phyloP scores from a whole-genome alignment of 2,797 vertebrate species.

The Rhabdophis nuchalis region DNA sequence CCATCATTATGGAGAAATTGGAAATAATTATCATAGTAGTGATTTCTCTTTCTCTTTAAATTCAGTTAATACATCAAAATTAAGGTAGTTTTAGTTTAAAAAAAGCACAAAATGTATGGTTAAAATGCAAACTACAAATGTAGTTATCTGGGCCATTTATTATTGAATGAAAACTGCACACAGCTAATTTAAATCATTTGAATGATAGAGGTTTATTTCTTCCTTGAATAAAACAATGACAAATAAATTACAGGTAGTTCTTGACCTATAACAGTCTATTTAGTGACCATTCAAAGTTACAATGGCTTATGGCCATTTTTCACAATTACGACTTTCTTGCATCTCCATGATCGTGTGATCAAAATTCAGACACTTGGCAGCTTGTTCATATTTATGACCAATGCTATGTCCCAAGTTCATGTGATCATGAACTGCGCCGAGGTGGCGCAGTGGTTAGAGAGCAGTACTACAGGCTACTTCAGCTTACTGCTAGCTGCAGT shows the following conservation, averaged over 20 bases:
- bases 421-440: background rate
- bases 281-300: background rate
- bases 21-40: background rate
- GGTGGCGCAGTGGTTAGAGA: no score
- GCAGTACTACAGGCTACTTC: no score
- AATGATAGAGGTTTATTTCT: background rate
- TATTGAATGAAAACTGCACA: conserved; percentile 2
- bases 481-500: no score
- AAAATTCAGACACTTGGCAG: background rate
- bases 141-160: background rate
- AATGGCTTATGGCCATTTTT: background rate
- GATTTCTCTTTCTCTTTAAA: background rate
- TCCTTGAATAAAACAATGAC: conserved; percentile 26
- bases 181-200: conserved; percentile 11
- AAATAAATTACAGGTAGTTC: conserved; percentile 8
- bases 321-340: background rate
- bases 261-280: background rate
- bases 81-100: background rate
- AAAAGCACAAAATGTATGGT: background rate
- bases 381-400: background rate
- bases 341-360: background rate
- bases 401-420: background rate
- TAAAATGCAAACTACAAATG: background rate
- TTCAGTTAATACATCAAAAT: background rate
- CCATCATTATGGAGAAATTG: background rate